A percentile compares a stretch with the other conserved stretches of the same genome.
These are phyloP conservation scores for Nansenia antarctica DNA, from an alignment of 2,113 vertebrate species.

Conservation along the genomic window DNA sequence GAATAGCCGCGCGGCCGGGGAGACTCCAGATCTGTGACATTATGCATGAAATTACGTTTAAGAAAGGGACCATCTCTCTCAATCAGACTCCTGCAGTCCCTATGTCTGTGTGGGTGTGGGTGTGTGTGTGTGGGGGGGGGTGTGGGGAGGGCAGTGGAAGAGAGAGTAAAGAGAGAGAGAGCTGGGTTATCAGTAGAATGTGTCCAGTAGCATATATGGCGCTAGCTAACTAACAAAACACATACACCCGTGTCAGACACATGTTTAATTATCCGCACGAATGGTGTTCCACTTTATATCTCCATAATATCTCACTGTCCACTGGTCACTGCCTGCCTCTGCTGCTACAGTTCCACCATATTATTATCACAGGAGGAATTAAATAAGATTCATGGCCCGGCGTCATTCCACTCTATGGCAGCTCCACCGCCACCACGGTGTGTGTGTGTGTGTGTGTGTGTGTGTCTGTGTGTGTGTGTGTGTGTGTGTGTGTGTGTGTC, in stretches of 20 bases:
- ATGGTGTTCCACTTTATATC: conserved; percentile 6
- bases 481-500: too few species aligned
- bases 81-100: not conserved
- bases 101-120: not conserved
- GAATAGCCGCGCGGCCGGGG: conserved; percentile 13
- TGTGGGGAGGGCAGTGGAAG: not conserved
- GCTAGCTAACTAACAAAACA: conserved; percentile 2
- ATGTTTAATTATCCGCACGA: conserved; percentile 24
- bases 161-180: not conserved
- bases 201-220: not conserved
- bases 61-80: conserved; percentile 42
- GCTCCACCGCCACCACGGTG: conserved; percentile 29
- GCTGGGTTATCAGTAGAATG: not conserved
- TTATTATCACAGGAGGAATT: conserved; percentile 37
- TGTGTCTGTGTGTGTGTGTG: too few species aligned
- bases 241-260: not conserved
- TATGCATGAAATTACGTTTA: conserved; percentile 62
- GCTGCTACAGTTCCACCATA: conserved; percentile 23
- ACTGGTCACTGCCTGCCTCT: conserved; percentile 26
- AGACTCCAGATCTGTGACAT: conserved; percentile 51
- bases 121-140: conserved; percentile 3
- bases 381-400: conserved; percentile 36
- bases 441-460: too few species aligned
- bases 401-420: conserved; percentile 37
- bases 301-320: conserved; percentile 32